Percentiles rank a stretch among this genome's conserved stretches.
These are phyloP conservation scores for Pemphigus obesinymphae DNA, from an alignment of 1,140 invertebrate genomes.

Conservation along the genomic window DNA sequence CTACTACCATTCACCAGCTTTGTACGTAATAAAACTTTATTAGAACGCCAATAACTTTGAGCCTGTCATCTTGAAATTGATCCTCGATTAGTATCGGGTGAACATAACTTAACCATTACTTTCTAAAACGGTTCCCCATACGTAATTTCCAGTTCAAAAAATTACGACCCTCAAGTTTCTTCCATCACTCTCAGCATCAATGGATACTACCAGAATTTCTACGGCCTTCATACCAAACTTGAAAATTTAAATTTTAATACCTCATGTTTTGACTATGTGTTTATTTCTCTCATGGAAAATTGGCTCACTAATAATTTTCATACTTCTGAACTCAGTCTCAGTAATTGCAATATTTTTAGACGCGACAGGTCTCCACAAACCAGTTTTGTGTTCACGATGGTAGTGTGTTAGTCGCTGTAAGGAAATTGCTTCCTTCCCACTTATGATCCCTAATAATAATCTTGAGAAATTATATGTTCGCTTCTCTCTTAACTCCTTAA, in stretches of 20 bases:
- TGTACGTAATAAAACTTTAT: background rate
- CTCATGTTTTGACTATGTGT: background rate
- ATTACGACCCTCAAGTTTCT: background rate
- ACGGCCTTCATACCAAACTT: constrained; percentile 7
- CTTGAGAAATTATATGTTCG: background rate
- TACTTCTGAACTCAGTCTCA: background rate
- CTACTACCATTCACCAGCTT: background rate
- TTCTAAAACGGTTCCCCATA: background rate
- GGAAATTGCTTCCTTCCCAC: no score
- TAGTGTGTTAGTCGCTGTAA: no score
- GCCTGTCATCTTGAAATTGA: background rate
- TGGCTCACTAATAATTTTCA: background rate
- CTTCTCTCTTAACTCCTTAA: background rate
- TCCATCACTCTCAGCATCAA: no score
- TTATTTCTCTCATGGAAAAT: background rate
- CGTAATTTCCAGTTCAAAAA: background rate
- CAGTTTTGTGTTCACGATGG: no score
- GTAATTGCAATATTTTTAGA: no score
- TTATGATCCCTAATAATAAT: background rate
- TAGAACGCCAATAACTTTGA: background rate
- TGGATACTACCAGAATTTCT: background rate
- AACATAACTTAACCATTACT: background rate
- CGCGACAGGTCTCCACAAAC: no score
- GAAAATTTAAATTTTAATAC: background rate
- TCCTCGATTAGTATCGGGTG: background rate